phyloP scores from a whole-genome alignment of 2,797 vertebrate species.

The Semotilus atromaculatus region DNA sequence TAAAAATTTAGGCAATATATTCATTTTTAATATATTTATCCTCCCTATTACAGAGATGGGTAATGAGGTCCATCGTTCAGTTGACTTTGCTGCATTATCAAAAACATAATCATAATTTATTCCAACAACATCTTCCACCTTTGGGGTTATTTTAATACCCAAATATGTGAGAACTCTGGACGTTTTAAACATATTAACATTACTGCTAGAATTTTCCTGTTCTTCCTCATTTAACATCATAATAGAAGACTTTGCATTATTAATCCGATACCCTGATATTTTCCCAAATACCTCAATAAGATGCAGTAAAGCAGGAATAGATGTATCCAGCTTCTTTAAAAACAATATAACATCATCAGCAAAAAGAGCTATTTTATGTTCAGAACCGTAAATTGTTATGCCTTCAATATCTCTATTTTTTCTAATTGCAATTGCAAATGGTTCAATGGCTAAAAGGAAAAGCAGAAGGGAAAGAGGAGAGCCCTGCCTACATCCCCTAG shows the following conservation, averaged over 20 bases:
- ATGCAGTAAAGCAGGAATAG: neutral
- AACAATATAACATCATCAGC: neutral
- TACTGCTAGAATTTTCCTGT: neutral
- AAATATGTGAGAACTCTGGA: slow-evolving; percentile 32
- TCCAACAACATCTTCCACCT: too few relatives aligned
- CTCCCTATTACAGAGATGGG: too few relatives aligned
- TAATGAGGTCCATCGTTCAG: too few relatives aligned
- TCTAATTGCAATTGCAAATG: too few relatives aligned
- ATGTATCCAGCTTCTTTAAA: neutral
- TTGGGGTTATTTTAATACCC: too few relatives aligned
- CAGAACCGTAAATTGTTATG: neutral
- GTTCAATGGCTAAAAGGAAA: too few relatives aligned
- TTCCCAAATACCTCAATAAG: slow-evolving; percentile 20
- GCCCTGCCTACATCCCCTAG: neutral
- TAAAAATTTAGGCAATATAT: too few relatives aligned
- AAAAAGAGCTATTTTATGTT: neutral
- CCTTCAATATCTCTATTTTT: slow-evolving; percentile 20
- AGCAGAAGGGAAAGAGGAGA: neutral
- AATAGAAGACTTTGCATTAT: slow-evolving; percentile 17
- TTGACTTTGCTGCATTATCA: too few relatives aligned
- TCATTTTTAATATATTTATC: too few relatives aligned
- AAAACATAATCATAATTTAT: too few relatives aligned
- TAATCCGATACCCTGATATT: slow-evolving; percentile 30
- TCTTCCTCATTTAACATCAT: slow-evolving; percentile 34
- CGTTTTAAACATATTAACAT: neutral